Conservation (phyloP, 2,113 vertebrate genomes). For the Triplophysa siluroides region DNA sequence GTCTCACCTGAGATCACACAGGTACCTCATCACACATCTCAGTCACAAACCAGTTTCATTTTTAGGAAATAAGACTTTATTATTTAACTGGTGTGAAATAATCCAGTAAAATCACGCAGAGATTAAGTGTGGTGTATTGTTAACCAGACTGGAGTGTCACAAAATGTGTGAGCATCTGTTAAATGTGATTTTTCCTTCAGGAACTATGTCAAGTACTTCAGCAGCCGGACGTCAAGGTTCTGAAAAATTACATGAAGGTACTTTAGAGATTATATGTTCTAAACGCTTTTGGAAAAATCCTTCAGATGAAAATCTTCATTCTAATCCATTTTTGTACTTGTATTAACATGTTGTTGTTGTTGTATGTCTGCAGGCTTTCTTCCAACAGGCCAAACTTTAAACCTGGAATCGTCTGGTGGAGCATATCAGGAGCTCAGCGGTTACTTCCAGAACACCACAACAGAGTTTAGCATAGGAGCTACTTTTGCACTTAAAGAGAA, state of each 20-base stretch:
- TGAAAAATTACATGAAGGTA: constrained; percentile 99
- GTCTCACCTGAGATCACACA: constrained; percentile 94
- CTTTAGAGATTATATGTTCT: background rate
- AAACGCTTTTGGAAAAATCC: background rate
- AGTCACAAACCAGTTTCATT: background rate
- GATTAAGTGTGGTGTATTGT: no score
- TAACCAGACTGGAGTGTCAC: background rate
- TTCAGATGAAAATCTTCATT: no score
- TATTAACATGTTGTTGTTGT: no score
- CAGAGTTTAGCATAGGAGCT: constrained; percentile 66
- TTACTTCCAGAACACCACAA: constrained; percentile 42
- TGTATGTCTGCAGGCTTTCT: constrained; percentile 81
- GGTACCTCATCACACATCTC: constrained; percentile 67
- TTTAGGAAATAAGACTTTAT: no score
- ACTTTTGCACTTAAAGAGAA: constrained; percentile 70
- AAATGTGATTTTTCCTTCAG: constrained; percentile 59
- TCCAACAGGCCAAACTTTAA: constrained; percentile 93
- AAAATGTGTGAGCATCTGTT: background rate
- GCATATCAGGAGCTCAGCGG: constrained; percentile 41
- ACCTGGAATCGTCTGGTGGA: constrained; percentile 53
- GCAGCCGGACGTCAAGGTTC: constrained; percentile 94
- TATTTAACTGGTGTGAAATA: no score
- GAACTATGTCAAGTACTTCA: constrained; percentile 96
- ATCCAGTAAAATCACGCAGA: no score
- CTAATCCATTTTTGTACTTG: no score